These are phyloP conservation scores for Myocastor coypus DNA, from an alignment of 2,113 vertebrate species.

Conservation along the genomic window DNA sequence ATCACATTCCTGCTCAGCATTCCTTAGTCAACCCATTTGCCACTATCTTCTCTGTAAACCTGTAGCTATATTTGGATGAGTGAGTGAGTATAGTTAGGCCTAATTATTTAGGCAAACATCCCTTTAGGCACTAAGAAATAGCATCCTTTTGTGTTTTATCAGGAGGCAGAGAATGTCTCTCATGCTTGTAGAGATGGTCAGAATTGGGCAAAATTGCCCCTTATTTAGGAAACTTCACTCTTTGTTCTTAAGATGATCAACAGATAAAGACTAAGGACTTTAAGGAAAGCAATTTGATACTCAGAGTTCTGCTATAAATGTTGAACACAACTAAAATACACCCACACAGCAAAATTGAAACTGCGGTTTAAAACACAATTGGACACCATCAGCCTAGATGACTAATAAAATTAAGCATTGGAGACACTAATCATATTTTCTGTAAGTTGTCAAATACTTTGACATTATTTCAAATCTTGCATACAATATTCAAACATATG, in stretches of 20 bases:
- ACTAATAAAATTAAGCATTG: neutral
- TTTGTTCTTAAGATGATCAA: conserved; percentile 3
- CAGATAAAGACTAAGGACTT: neutral
- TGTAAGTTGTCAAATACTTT: neutral
- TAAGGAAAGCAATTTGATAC: neutral
- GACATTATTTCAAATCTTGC: neutral
- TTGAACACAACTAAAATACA: neutral
- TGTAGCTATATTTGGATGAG: neutral
- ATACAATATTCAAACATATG: neutral
- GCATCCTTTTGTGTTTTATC: neutral
- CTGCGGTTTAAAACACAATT: neutral
- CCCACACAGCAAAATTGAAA: neutral
- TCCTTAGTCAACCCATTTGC: neutral
- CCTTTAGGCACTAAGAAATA: neutral
- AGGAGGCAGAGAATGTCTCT: neutral
- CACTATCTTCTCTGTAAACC: neutral
- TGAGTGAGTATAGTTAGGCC: neutral
- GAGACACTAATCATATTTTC: too few relatives aligned
- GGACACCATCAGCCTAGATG: neutral
- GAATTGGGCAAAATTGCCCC: neutral
- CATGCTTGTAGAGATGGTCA: neutral
- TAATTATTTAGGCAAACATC: neutral
- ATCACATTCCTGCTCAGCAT: neutral
- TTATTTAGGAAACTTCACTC: neutral
- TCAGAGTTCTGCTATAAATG: neutral